These are phyloP conservation scores for Eurystomus gularis DNA, from an alignment of 2,113 vertebrate genomes.

Conservation along the genomic window DNA sequence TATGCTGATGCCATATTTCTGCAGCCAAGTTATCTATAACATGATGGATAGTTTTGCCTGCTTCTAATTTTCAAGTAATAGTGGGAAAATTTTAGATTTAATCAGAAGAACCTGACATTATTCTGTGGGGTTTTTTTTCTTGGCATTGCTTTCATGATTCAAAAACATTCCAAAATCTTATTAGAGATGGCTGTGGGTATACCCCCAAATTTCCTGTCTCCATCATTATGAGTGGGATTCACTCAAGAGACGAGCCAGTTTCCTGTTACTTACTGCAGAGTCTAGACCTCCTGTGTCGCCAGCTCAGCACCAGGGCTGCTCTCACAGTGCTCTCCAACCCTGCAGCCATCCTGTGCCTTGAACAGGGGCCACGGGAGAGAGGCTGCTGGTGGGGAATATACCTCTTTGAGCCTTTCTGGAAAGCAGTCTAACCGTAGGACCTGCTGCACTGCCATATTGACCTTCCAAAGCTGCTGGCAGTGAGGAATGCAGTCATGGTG, in stretches of 20 bases:
- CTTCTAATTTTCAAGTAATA: slow-evolving; percentile 37
- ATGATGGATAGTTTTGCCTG: slow-evolving; percentile 11
- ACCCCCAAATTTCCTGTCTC: background rate
- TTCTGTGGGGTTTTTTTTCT: background rate
- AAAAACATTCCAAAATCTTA: background rate
- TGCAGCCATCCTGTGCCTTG: background rate
- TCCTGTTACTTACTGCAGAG: background rate
- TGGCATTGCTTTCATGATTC: background rate
- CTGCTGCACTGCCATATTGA: accelerated
- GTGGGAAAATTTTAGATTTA: background rate
- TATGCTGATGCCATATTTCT: slow-evolving; percentile 40
- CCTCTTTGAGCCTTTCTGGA: background rate
- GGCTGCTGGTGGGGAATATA: background rate
- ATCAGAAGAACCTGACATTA: slow-evolving; percentile 4
- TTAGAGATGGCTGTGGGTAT: background rate
- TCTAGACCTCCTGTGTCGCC: background rate
- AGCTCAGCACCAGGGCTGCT: background rate
- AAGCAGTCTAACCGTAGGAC: background rate
- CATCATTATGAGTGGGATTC: background rate
- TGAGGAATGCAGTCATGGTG: background rate
- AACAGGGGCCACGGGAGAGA: background rate
- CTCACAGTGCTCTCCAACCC: background rate
- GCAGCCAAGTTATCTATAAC: slow-evolving; percentile 29
- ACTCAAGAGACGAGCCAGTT: background rate
- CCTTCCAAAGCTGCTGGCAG: background rate